These are phyloP conservation scores for Danio aesculapii DNA, from an alignment of 2,797 vertebrate genomes.

Conservation along the genomic window DNA sequence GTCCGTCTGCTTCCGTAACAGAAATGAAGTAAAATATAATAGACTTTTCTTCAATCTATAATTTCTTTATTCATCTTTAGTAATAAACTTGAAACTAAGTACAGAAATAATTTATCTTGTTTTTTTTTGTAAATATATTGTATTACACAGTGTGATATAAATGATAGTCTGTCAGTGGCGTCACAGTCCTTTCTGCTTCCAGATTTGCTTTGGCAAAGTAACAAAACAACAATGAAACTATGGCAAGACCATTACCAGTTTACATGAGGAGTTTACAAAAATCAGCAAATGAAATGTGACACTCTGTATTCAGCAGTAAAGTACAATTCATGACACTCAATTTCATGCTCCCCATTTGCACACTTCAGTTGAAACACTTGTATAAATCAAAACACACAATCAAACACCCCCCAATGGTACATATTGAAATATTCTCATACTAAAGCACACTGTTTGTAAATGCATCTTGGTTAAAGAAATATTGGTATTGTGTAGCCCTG, in stretches of 20 bases:
- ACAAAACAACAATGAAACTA: background rate
- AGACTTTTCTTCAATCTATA: background rate
- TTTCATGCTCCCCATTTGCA: background rate
- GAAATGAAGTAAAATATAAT: too few species aligned
- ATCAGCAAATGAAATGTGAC: constrained; percentile 6
- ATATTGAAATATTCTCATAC: constrained; percentile 6
- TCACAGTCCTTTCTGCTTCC: background rate
- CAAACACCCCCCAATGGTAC: constrained; percentile 17
- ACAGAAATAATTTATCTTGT: constrained; percentile 18
- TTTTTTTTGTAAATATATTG: background rate
- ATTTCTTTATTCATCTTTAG: background rate
- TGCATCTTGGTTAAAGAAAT: background rate
- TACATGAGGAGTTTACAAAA: background rate
- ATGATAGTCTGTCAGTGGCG: background rate
- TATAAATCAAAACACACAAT: background rate
- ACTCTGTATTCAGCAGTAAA: background rate
- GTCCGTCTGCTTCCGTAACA: too few species aligned
- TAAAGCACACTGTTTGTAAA: background rate
- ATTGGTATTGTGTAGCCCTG: background rate
- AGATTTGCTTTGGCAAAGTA: constrained; percentile 18
- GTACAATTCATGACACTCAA: background rate
- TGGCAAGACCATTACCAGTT: background rate
- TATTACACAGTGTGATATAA: constrained; percentile 2
- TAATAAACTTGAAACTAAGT: constrained; percentile 1
- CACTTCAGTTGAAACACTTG: background rate